phyloP scores from a whole-genome alignment of 2,888 invertebrate species.

The Blera fallax region DNA sequence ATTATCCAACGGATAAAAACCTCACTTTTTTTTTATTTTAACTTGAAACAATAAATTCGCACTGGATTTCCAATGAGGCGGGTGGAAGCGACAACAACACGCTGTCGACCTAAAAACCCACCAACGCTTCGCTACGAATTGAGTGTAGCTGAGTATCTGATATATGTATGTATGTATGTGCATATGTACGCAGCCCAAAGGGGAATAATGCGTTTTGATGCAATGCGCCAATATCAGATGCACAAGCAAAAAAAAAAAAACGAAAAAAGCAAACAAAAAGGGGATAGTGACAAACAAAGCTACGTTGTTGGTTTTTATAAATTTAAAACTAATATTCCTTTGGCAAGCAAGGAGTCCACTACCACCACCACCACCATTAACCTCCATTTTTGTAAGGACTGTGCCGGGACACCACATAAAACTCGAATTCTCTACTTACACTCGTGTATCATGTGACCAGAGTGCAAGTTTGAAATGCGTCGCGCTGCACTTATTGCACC shows the following conservation, averaged over 20 bases:
- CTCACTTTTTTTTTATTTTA: neutral
- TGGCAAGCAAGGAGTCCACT: neutral
- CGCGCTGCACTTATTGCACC: conserved; percentile 76
- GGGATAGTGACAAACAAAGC: conserved; percentile 1
- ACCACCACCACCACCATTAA: neutral
- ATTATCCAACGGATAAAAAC: conserved; percentile 39
- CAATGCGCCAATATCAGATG: conserved; percentile 51
- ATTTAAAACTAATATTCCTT: conserved; percentile 2
- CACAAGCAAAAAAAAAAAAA: neutral
- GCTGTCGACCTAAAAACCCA: conserved; percentile 31
- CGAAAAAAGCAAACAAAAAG: neutral
- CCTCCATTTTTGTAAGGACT: neutral
- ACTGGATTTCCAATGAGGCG: conserved; percentile 5
- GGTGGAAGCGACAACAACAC: neutral
- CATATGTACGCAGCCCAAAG: neutral
- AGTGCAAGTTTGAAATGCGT: conserved; percentile 70
- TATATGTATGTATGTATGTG: neutral
- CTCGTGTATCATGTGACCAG: neutral
- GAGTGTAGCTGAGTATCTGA: neutral
- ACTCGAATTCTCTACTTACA: neutral
- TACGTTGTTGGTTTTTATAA: conserved; percentile 9
- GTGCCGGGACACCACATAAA: neutral
- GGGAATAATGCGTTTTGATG: conserved; percentile 40
- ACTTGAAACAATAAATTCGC: conserved; percentile 19
- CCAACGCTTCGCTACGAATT: neutral